Percentiles rank a stretch among this genome's conserved stretches.
These are phyloP conservation scores for Agonopterix heracliana DNA, from an alignment of 2,888 invertebrate species.

Conservation along the genomic window DNA sequence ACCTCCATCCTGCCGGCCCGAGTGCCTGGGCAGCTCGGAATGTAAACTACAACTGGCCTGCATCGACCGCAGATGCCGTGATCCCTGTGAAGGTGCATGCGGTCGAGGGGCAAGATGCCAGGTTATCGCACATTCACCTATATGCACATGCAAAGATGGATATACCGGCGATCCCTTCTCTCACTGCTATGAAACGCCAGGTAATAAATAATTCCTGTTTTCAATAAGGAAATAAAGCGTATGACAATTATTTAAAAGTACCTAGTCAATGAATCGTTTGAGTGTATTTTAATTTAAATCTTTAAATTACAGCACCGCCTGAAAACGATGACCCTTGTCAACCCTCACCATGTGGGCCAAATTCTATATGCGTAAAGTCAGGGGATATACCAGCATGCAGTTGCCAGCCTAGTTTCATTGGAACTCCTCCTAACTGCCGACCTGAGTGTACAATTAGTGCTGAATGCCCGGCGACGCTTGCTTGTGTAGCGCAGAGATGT, in stretches of 20 bases:
- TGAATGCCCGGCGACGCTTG: conserved; percentile 80
- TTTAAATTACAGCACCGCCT: conserved; percentile 27
- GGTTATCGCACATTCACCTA: conserved; percentile 84
- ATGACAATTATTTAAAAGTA: too few species aligned
- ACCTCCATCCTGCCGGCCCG: conserved; percentile 84
- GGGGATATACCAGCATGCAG: conserved; percentile 79
- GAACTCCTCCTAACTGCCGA: conserved; percentile 80
- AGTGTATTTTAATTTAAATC: too few species aligned
- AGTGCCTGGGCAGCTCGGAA: conserved; percentile 84
- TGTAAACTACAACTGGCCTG: conserved; percentile 82
- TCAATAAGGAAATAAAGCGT: conserved; percentile 7
- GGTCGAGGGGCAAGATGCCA: conserved; percentile 83
- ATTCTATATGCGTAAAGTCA: conserved; percentile 78
- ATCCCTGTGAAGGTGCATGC: conserved; percentile 86
- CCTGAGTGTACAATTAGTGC: conserved; percentile 82
- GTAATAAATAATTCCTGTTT: conserved; percentile 41
- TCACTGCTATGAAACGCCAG: conserved; percentile 76
- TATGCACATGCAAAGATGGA: conserved; percentile 82
- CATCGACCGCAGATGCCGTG: conserved; percentile 81
- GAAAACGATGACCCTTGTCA: conserved; percentile 74
- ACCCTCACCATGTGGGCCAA: conserved; percentile 82
- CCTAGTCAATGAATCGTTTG: too few species aligned
- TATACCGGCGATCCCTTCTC: conserved; percentile 84
- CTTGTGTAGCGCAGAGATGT: conserved; percentile 79
- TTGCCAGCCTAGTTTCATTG: conserved; percentile 78